Evolutionary conservation across 92 coral and sea anemone species (phyloP).

Genomic region (Actinernus sp.): DNA sequence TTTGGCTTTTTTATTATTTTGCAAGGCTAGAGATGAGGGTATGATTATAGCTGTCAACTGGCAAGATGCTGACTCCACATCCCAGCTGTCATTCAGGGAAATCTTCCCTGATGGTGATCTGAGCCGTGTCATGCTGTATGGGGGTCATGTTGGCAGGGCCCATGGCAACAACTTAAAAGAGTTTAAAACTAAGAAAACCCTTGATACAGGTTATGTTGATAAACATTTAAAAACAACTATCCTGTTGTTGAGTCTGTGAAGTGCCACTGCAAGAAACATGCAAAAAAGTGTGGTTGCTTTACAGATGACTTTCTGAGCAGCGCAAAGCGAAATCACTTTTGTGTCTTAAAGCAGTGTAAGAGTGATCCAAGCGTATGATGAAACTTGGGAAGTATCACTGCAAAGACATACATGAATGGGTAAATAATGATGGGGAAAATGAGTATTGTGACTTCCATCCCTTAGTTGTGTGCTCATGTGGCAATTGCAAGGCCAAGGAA

Average conservation of each 20-base stretch:
- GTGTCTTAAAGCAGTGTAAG: conserved; percentile 40
- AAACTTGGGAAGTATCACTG: conserved; percentile 58
- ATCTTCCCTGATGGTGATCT: conserved; percentile 9
- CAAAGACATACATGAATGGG: conserved; percentile 61
- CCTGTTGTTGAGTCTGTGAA: conserved; percentile 41
- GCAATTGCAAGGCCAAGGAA: too few relatives aligned
- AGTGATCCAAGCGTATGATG: conserved; percentile 42
- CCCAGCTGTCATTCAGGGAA: background rate
- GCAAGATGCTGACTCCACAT: conserved; percentile 6
- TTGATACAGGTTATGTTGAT: conserved; percentile 39
- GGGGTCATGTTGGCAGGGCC: conserved; percentile 14
- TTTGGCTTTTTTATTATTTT: conserved; percentile 3
- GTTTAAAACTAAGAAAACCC: conserved; percentile 19
- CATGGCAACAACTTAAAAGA: conserved; percentile 66
- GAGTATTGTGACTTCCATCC: conserved; percentile 44
- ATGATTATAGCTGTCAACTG: conserved; percentile 1
- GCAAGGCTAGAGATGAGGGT: conserved; percentile 13
- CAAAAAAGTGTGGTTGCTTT: conserved; percentile 54
- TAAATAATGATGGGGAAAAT: conserved; percentile 17
- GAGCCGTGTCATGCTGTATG: conserved; percentile 7
- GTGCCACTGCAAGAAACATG: conserved; percentile 60
- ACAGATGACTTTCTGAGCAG: conserved; percentile 37
- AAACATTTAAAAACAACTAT: conserved; percentile 25
- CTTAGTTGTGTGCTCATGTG: conserved; percentile 27
- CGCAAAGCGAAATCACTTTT: conserved; percentile 63